Conservation (phyloP, 2,113 vertebrate species). For the Neopipo cinnamomea region DNA sequence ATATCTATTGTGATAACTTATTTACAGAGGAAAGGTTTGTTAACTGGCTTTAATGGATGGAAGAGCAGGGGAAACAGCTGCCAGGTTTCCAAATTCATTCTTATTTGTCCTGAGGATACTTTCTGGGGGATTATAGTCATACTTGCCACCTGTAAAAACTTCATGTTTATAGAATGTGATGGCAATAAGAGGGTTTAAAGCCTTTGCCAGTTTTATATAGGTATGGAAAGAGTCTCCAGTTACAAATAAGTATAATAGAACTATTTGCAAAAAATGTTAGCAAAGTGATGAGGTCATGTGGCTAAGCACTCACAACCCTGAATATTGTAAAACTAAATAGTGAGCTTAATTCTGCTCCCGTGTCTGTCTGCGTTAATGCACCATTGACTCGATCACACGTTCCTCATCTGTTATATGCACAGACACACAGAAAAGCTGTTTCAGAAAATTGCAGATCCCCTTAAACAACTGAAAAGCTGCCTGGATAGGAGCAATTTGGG, state of each 20-base stretch:
- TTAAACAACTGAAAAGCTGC: not conserved
- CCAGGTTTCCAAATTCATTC: not conserved
- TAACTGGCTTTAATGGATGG: not conserved
- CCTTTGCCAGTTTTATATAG: not conserved
- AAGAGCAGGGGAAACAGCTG: not conserved
- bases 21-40: not conserved
- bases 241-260: not conserved
- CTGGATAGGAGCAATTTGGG: not conserved
- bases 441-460: not conserved
- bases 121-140: not conserved
- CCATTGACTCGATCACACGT: not conserved
- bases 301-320: not conserved
- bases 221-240: not conserved
- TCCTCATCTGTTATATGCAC: not conserved
- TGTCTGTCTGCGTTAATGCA: not conserved
- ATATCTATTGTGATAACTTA: not conserved
- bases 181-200: not conserved
- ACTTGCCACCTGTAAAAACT: conserved; percentile 14
- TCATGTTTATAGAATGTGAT: not conserved
- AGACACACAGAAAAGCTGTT: not conserved
- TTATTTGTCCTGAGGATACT: not conserved
- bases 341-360: not conserved
- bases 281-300: not conserved
- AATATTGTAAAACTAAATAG: not conserved
- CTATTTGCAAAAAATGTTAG: not conserved